These are phyloP conservation scores for Triplophysa siluroides DNA, from an alignment of 2,113 vertebrate genomes.

Conservation along the genomic window DNA sequence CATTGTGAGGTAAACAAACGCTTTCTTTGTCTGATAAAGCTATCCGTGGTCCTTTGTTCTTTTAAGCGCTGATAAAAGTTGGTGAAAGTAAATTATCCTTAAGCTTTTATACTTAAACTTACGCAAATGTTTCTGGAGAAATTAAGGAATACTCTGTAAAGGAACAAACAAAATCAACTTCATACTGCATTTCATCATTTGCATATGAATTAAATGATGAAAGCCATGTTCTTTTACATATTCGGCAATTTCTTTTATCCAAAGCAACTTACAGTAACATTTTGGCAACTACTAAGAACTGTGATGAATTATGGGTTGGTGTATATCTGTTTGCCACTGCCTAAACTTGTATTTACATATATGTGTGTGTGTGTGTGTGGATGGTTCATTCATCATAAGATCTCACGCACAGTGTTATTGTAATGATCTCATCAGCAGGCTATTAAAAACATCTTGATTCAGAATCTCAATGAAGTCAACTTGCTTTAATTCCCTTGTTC, in stretches of 20 bases:
- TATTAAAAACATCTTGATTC: slow-evolving; percentile 6
- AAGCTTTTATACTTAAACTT: no score
- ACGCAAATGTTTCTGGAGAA: no score
- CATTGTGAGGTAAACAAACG: not conserved
- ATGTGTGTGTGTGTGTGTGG: not conserved
- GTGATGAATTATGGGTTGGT: no score
- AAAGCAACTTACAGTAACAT: no score
- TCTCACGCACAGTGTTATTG: not conserved
- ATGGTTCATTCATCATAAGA: not conserved
- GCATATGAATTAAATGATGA: not conserved
- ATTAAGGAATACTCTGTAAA: not conserved
- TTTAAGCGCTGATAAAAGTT: no score
- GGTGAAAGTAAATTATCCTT: no score
- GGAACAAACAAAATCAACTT: no score
- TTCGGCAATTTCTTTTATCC: no score
- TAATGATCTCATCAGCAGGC: not conserved
- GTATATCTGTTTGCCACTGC: not conserved
- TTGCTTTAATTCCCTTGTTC: not conserved
- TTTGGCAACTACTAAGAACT: not conserved
- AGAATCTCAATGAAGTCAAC: not conserved
- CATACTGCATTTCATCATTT: not conserved
- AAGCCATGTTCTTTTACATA: not conserved
- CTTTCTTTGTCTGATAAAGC: no score
- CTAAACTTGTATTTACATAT: not conserved
- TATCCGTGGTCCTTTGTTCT: not conserved